A percentile compares a stretch with the other conserved stretches of the same genome.
Conservation (phyloP, 2,113 vertebrate species). For the Crotalus helleri region DNA sequence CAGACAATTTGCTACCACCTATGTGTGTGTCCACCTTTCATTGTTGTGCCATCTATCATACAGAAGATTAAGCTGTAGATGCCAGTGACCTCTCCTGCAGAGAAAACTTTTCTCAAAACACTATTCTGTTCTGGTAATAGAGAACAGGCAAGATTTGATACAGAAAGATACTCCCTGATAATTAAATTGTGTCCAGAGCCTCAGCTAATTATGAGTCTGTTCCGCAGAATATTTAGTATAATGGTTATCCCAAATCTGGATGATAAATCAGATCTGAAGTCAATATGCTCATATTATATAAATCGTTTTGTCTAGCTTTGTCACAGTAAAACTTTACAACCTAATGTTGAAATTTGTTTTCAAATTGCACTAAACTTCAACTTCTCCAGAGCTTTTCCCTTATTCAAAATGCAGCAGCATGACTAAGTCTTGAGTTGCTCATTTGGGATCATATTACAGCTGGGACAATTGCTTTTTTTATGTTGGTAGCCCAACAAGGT, state of each 20-base stretch:
- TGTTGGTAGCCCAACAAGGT: slow-evolving; percentile 3
- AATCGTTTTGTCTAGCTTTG: slow-evolving; percentile 27
- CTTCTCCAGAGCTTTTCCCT: slow-evolving; percentile 8
- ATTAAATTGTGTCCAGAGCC: neutral
- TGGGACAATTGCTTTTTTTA: neutral
- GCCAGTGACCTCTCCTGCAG: neutral
- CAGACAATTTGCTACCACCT: neutral
- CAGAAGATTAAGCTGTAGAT: neutral
- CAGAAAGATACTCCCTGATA: neutral
- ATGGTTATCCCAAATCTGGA: neutral
- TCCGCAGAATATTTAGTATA: neutral
- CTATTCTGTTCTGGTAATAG: neutral
- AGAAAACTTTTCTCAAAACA: neutral
- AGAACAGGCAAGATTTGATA: neutral
- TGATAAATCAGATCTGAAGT: neutral
- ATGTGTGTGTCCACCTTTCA: neutral
- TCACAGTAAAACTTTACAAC: neutral
- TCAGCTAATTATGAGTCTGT: neutral
- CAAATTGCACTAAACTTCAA: slow-evolving; percentile 32
- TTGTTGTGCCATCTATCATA: neutral
- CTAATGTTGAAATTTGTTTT: slow-evolving; percentile 2
- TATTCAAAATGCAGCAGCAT: slow-evolving; percentile 21
- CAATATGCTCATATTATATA: neutral
- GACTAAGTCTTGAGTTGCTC: neutral
- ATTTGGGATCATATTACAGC: slow-evolving; percentile 3